phyloP scores from a whole-genome alignment of 2,113 vertebrate genomes.

The Campylomormyrus numenius region DNA sequence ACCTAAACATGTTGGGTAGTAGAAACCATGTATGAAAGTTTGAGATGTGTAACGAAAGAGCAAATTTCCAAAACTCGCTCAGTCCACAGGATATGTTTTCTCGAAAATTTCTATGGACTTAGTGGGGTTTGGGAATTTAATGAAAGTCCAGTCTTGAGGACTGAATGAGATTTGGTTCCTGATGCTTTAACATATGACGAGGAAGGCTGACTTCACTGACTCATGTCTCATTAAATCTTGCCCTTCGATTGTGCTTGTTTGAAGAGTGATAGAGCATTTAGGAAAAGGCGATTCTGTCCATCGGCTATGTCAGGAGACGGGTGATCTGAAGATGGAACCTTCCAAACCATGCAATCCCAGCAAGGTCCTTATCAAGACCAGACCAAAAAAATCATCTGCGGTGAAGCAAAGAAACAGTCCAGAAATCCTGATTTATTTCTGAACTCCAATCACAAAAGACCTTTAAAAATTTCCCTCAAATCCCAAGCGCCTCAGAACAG shows the following conservation, averaged over 20 bases:
- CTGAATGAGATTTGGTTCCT: neutral
- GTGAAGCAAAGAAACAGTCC: neutral
- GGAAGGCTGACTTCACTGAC: neutral
- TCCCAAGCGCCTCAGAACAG: neutral
- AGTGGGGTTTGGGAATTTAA: neutral
- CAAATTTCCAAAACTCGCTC: neutral
- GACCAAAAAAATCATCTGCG: neutral
- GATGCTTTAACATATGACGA: neutral
- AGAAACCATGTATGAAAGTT: neutral
- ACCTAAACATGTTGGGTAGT: neutral
- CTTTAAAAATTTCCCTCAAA: slow-evolving; percentile 10
- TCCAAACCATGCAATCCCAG: neutral
- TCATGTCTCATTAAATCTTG: neutral
- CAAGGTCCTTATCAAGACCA: neutral
- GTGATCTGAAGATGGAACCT: neutral
- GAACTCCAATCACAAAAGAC: neutral
- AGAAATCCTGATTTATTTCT: slow-evolving; percentile 7
- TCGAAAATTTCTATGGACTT: neutral
- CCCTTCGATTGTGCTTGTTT: neutral
- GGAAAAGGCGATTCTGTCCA: neutral
- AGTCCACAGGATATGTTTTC: neutral
- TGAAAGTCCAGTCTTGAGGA: neutral
- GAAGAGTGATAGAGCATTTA: neutral
- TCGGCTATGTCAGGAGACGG: neutral
- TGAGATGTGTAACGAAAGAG: neutral